These are phyloP conservation scores for Passer montanus DNA, from an alignment of 2,113 vertebrate genomes.

Conservation along the genomic window DNA sequence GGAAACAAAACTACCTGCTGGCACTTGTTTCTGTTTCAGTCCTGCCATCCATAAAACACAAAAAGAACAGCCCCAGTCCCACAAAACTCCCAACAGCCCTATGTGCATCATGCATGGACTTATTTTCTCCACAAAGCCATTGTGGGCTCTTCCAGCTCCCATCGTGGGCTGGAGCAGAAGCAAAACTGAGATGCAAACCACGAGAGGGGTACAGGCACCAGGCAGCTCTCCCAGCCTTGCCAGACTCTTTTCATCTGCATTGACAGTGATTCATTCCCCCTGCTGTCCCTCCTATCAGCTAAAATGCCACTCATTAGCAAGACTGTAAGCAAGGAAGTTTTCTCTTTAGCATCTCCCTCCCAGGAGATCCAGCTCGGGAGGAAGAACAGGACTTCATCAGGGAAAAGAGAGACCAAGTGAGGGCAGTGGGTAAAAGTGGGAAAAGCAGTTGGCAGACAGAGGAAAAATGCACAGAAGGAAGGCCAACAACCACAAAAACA, in stretches of 20 bases:
- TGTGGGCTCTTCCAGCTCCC: neutral
- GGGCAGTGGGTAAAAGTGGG: neutral
- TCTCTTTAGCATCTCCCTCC: neutral
- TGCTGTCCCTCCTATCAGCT: neutral
- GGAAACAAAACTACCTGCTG: neutral
- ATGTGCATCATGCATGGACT: neutral
- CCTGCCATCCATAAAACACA: neutral
- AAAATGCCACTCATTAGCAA: neutral
- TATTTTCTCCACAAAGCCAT: neutral
- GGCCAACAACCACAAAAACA: neutral
- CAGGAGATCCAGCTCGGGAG: neutral
- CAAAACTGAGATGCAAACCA: neutral
- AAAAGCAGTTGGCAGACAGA: neutral
- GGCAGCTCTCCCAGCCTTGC: neutral
- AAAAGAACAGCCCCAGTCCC: neutral
- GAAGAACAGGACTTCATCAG: neutral
- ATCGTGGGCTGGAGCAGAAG: neutral
- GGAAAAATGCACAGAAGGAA: neutral
- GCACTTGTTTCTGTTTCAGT: neutral
- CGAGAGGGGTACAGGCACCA: neutral
- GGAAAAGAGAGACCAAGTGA: neutral
- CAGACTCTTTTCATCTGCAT: neutral
- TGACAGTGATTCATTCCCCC: neutral
- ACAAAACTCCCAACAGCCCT: neutral
- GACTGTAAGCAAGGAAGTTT: neutral